Conservation (phyloP, 2,113 vertebrate genomes). For the Pygoscelis antarcticus region DNA sequence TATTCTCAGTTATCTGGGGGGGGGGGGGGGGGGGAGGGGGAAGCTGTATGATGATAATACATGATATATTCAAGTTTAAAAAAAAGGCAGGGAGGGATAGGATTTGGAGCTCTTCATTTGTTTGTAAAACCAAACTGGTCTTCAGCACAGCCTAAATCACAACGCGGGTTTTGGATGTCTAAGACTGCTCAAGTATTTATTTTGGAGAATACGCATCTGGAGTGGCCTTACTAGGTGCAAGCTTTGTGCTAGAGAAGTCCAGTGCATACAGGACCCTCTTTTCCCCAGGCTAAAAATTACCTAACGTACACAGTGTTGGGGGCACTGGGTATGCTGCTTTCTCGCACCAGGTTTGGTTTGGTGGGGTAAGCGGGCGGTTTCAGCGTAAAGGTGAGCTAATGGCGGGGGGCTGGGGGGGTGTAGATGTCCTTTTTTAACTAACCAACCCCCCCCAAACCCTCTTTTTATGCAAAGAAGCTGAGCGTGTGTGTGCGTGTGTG, state of each 20-base stretch:
- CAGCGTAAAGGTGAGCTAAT: neutral
- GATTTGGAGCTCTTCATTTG: neutral
- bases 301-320: accelerated
- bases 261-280: neutral
- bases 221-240: neutral
- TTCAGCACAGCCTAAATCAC: neutral
- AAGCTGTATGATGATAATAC: neutral
- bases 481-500: accelerated
- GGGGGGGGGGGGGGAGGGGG: too few relatives aligned
- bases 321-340: neutral
- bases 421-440: neutral
- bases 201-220: neutral
- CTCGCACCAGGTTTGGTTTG: accelerated
- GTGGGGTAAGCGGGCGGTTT: neutral
- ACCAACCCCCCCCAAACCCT: neutral
- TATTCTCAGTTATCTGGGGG: neutral
- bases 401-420: accelerated
- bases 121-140: neutral
- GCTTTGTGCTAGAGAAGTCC: neutral
- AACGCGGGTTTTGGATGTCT: neutral
- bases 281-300: neutral
- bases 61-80: accelerated
- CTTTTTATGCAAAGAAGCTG: neutral
- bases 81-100: neutral
- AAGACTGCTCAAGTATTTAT: neutral